Base-by-base conservation (phyloP, 2,797 vertebrate species). In the Emys orbicularis region DNA sequence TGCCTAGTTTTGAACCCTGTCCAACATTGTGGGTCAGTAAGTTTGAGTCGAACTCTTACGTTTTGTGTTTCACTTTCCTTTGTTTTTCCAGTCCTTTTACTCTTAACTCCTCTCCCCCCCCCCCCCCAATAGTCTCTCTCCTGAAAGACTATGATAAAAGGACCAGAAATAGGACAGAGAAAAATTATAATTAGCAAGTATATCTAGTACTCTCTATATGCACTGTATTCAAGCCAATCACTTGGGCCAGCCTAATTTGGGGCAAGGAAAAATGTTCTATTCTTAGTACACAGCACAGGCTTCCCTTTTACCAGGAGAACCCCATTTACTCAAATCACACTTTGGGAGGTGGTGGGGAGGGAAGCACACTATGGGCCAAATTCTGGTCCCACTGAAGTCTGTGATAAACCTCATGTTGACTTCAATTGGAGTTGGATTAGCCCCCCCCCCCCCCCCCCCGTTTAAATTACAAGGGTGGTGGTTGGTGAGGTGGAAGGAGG, bases 1-100 rank as follows among this genome's bases (percentile, higher is more conserved):
- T 97, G 95, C 94, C 96, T 97, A 89, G 79, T 89, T 93, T 95
- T 97, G 95, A 95, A 97, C 86, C n/a, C 95, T 96, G 44, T 96
- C 79, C 95, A 96, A 57, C 83, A 96, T 41, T 77, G 81, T 85
- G 96, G 92, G 84, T 95, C 88, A 84, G 81, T 95, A 95, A 96
- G 65, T 95, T 96, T 88, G 92, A 97, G 88, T 96, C 89, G 96
- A 95, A 47, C 83, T 95, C 94, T 83, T 81, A 79, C 2, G 81
- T 81, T 79, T 81, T 77, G 80, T 49, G 90, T 83, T 21, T 91
- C 84, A 79, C 88, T 52, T 79, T 84, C 76, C 81, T 93, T 93
- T 81, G 79, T 76, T 79, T 44, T 72, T 96, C 74, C 41, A 1
- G 65, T 84, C n/a, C 84, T 84, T 79, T 93, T 82, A 84, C 49